Conservation (phyloP, 2,113 vertebrate genomes). For the Gambusia holbrooki region DNA sequence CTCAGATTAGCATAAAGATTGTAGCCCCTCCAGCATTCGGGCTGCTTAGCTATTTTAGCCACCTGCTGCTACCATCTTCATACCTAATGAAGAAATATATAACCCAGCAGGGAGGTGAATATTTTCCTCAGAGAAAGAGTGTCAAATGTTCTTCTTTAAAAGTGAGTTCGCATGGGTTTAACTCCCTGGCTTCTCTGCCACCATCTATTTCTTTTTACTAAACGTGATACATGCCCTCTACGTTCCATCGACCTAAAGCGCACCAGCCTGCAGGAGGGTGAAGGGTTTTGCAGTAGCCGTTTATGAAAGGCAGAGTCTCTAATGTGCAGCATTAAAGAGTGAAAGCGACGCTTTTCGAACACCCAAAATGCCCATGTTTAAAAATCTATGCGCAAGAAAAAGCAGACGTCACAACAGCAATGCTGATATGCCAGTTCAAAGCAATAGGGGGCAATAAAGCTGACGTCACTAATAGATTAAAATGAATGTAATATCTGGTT, state of each 20-base stretch:
- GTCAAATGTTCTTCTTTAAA: not conserved
- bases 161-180: constrained; percentile 6
- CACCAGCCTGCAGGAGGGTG: not conserved
- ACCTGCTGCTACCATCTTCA: constrained; percentile 6
- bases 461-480: too few relatives aligned
- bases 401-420: too few relatives aligned
- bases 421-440: too few relatives aligned
- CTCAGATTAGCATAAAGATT: constrained; percentile 8
- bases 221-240: not conserved
- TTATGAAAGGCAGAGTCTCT: too few relatives aligned
- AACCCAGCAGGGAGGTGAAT: constrained; percentile 10
- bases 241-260: not conserved
- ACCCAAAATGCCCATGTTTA: too few relatives aligned
- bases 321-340: too few relatives aligned
- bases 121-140: not conserved
- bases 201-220: not conserved
- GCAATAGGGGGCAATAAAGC: too few relatives aligned
- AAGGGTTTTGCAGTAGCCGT: not conserved
- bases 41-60: not conserved
- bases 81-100: not conserved
- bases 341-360: too few relatives aligned
- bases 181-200: constrained; percentile 8
- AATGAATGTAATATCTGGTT: too few relatives aligned
- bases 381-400: too few relatives aligned
- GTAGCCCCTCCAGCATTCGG: not conserved